A percentile compares a stretch with the other conserved stretches of the same genome.
Conservation (phyloP, 2,888 invertebrate genomes). For the Cosmopolites sordidus region DNA sequence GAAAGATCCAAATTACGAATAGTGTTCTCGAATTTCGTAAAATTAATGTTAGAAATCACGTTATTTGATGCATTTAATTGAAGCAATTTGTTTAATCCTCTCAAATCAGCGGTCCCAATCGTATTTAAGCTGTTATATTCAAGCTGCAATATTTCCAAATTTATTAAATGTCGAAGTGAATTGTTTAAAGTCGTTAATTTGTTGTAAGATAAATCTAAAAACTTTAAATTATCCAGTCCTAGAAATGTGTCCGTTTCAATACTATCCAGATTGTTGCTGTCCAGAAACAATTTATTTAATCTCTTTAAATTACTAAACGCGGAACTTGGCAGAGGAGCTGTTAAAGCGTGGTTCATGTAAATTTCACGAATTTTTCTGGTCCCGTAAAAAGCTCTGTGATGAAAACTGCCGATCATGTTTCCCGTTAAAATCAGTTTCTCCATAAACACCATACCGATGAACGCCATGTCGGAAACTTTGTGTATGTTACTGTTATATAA, state of each 20-base stretch:
- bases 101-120: conserved; percentile 41
- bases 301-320: conserved; percentile 29
- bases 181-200: conserved; percentile 36
- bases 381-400: conserved; percentile 42
- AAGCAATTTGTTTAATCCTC: conserved; percentile 33
- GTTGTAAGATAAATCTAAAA: conserved; percentile 40
- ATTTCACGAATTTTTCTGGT: conserved; percentile 41
- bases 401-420: conserved; percentile 40
- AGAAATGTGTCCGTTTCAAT: conserved; percentile 36
- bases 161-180: conserved; percentile 34
- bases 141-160: conserved; percentile 36
- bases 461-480: conserved; percentile 37
- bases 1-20: conserved; percentile 38
- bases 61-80: conserved; percentile 38
- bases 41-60: conserved; percentile 5
- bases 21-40: conserved; percentile 30
- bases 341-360: conserved; percentile 39
- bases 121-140: conserved; percentile 37
- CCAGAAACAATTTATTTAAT: conserved; percentile 39
- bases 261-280: conserved; percentile 34
- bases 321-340: conserved; percentile 33
- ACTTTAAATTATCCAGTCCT: conserved; percentile 36
- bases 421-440: conserved; percentile 37
- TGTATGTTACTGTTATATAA: conserved; percentile 38
- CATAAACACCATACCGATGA: conserved; percentile 44